These are phyloP conservation scores for Orientallactaga bullata DNA, from an alignment of 2,113 vertebrate species.

Conservation along the genomic window DNA sequence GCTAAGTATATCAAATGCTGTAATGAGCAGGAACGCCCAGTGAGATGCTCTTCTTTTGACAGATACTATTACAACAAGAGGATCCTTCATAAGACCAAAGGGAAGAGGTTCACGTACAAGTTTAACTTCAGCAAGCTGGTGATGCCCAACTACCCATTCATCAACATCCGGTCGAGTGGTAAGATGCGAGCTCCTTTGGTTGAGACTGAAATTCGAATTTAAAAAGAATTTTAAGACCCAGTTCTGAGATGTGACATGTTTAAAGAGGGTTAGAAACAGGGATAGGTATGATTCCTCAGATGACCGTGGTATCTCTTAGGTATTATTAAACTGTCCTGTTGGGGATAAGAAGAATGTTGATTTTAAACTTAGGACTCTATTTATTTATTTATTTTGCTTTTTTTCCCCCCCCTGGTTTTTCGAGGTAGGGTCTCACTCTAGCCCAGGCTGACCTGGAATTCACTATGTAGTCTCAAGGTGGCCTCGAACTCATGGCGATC, in stretches of 20 bases:
- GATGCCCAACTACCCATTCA: conserved; percentile 90
- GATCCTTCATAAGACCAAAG: conserved; percentile 92
- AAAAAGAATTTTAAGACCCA: not conserved
- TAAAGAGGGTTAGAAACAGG: not conserved
- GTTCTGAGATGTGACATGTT: not conserved
- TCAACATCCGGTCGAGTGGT: conserved; percentile 89
- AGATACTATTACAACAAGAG: conserved; percentile 92
- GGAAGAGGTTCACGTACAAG: conserved; percentile 91
- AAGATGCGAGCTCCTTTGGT: conserved; percentile 70
- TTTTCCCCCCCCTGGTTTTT: too few relatives aligned
- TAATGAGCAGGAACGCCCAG: not conserved
- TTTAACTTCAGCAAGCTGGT: conserved; percentile 92
- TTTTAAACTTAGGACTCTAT: not conserved
- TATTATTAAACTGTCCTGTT: conserved; percentile 7
- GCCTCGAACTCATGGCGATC: too few relatives aligned
- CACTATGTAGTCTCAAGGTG: too few relatives aligned
- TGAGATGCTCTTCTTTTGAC: not conserved
- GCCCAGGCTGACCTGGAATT: too few relatives aligned
- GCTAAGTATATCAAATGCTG: not conserved
- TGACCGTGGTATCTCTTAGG: not conserved
- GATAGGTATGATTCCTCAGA: not conserved
- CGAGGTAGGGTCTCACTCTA: too few relatives aligned
- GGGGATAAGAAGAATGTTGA: conserved; percentile 8
- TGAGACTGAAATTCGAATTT: conserved; percentile 10
- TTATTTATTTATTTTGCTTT: too few relatives aligned